Evolutionary conservation across 2,113 vertebrate species (phyloP).

Genomic region (Trogon surrucura): DNA sequence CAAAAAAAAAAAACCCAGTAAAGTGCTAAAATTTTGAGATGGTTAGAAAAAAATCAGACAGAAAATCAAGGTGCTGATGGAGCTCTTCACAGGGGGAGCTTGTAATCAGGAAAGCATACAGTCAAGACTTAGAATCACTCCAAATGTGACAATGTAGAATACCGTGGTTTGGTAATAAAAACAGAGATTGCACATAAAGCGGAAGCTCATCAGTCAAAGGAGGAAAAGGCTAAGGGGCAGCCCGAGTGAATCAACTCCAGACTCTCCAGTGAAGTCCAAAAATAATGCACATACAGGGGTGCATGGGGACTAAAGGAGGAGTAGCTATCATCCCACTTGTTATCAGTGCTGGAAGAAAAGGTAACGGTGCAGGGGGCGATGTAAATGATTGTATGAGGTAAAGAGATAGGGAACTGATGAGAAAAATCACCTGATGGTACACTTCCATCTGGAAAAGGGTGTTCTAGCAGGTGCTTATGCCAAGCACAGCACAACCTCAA

Average conservation of each 20-base stretch:
- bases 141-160: background rate
- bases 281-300: background rate
- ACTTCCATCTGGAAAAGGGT: background rate
- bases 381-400: background rate
- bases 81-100: background rate
- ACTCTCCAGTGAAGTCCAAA: background rate
- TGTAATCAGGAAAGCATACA: background rate
- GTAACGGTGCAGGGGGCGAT: rapidly evolving
- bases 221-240: background rate
- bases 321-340: background rate
- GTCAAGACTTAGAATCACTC: background rate
- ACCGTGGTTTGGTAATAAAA: background rate
- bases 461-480: background rate
- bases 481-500: background rate
- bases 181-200: background rate
- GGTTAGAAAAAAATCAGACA: background rate
- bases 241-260: background rate
- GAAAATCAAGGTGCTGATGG: background rate
- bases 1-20: background rate
- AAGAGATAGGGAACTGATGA: background rate
- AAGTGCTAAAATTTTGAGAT: background rate
- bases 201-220: background rate
- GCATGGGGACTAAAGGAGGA: background rate
- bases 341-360: background rate
- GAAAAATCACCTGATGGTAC: rapidly evolving